phyloP scores from a whole-genome alignment of 2,113 vertebrate genomes.

The Tinamus guttatus region DNA sequence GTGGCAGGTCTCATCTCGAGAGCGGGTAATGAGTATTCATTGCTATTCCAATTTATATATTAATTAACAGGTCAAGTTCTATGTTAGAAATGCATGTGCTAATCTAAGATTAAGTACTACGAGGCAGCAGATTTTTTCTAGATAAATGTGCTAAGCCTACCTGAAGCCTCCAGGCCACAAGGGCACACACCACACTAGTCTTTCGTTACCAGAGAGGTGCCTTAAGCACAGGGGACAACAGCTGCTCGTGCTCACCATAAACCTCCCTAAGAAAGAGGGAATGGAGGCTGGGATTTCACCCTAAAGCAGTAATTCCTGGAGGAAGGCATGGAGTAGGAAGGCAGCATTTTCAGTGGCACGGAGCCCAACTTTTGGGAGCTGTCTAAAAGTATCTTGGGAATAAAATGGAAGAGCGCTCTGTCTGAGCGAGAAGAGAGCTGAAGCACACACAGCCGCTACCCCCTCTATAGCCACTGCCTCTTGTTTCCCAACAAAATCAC shows the following conservation, averaged over 20 bases:
- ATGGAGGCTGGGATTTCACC: background rate
- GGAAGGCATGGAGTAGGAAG: background rate
- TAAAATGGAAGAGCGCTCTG: background rate
- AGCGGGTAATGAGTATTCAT: background rate
- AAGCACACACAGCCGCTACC: background rate
- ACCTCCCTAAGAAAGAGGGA: background rate
- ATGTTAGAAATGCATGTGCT: background rate
- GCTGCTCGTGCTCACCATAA: background rate
- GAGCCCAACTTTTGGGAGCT: background rate
- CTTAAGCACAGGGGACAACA: background rate
- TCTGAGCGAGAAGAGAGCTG: background rate
- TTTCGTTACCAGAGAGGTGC: background rate
- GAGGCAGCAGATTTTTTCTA: background rate
- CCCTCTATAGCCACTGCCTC: too few species aligned
- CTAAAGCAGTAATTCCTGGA: background rate
- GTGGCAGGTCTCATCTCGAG: background rate
- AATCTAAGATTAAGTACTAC: background rate
- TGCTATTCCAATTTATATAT: background rate
- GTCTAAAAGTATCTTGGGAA: background rate
- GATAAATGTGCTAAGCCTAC: background rate
- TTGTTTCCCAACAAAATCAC: background rate
- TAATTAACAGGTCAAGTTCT: background rate
- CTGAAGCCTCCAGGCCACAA: background rate
- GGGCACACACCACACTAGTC: too few species aligned
- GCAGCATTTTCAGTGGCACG: background rate